A percentile compares a stretch with the other conserved stretches of the same genome.
Evolutionary conservation across 2,797 vertebrate species (phyloP).

Genomic region (Gymnoscopelus microlampas): DNA sequence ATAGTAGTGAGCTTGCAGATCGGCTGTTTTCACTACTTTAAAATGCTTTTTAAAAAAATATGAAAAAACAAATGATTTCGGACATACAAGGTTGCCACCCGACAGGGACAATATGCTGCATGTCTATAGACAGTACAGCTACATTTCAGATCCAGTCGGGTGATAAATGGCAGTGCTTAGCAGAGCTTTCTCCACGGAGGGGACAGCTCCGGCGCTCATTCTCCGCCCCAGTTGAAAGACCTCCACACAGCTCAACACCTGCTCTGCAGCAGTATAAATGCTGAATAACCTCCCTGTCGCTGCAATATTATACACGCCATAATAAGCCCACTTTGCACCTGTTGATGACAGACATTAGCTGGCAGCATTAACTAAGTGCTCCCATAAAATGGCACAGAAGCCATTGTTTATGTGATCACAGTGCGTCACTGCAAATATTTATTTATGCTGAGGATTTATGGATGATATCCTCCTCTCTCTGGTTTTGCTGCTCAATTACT

Average conservation of each 20-base stretch:
- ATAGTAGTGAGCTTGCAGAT: too few species aligned
- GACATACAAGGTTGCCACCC: too few species aligned
- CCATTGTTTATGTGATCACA: constrained; percentile 26
- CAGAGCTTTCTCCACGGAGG: constrained; percentile 1
- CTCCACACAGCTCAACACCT: constrained; percentile 15
- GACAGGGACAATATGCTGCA: too few species aligned
- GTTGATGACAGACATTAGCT: constrained; percentile 22
- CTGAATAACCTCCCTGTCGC: constrained; percentile 4
- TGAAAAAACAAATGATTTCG: too few species aligned
- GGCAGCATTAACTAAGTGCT: background rate
- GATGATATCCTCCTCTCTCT: constrained; percentile 18
- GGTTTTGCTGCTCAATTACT: constrained; percentile 32
- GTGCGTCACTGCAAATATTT: constrained; percentile 54
- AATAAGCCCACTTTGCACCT: constrained; percentile 24
- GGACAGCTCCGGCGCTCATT: background rate
- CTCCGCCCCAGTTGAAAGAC: constrained; percentile 4
- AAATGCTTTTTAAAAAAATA: too few species aligned
- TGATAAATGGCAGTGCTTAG: constrained; percentile 17
- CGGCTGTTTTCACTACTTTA: too few species aligned
- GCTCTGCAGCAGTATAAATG: constrained; percentile 3
- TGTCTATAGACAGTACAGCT: too few species aligned
- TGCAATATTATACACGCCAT: constrained; percentile 6
- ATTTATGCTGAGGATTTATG: constrained; percentile 49
- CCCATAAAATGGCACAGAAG: constrained; percentile 25
- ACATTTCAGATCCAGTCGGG: constrained; percentile 15